phyloP scores from a whole-genome alignment of 2,113 vertebrate species.

The Cervus canadensis region DNA sequence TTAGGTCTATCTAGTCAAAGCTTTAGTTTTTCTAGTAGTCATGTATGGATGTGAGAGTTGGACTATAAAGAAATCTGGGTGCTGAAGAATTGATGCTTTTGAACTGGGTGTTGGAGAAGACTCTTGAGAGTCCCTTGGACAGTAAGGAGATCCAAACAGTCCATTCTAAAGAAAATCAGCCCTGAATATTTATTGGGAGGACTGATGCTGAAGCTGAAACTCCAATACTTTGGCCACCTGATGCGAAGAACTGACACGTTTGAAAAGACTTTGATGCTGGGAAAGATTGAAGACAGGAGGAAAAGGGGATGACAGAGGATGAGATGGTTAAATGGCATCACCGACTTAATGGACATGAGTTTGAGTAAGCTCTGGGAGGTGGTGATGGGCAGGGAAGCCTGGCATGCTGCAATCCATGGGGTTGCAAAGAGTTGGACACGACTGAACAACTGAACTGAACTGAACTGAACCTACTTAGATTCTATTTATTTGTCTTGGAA shows the following conservation, averaged over 20 bases:
- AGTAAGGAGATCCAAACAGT: not conserved
- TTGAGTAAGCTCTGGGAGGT: not conserved
- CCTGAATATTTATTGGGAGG: not conserved
- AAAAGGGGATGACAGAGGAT: not conserved
- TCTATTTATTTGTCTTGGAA: constrained; percentile 15
- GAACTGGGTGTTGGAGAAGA: not conserved
- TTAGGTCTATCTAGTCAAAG: not conserved
- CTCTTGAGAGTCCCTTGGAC: not conserved
- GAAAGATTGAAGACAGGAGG: not conserved
- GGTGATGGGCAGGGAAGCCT: not conserved
- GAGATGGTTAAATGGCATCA: not conserved
- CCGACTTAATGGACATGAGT: not conserved
- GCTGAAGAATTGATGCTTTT: not conserved
- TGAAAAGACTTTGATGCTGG: not conserved
- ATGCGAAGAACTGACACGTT: not conserved
- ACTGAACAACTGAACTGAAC: not conserved
- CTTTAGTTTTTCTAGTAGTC: not conserved
- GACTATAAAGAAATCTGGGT: not conserved
- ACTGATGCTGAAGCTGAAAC: not conserved
- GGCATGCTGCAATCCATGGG: not conserved
- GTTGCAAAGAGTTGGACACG: rapidly evolving
- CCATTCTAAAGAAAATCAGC: not conserved
- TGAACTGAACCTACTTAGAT: not conserved
- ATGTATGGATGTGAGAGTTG: not conserved
- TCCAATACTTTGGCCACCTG: not conserved